Evolutionary conservation across 2,113 vertebrate genomes (phyloP), one percentile per base, ranked within the genome.

Genomic region (Haplotaxodon microlepis): DNA sequence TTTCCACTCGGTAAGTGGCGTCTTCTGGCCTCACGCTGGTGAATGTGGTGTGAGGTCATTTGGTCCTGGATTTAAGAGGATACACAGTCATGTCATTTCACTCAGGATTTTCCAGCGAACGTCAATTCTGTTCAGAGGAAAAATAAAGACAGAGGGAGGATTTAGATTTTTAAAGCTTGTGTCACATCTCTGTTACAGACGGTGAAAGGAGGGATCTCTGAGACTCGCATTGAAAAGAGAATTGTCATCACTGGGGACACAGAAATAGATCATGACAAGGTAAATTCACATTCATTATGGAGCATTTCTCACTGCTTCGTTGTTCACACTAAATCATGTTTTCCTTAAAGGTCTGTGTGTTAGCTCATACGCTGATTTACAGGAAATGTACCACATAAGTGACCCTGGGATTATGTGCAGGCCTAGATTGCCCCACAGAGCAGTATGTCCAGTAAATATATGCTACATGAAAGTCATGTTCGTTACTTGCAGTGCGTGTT

Each of bases 261-360:
- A 3, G 98, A 99, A 89, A 97, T 99, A 71, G 99, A 99, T 94
- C 99, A 99, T 1, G 98, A 99, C 94, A 98, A 99, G 98, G 99
- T 99, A 88, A 86, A 86, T 5, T n/a, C 17, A 11, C 11, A 76
- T 45, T 8, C 51, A 57, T 6, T 9, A 29, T 29, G 29, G 17
- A 59, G 34, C 21, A 3, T 69, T 11, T 50, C 40, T 84, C 27
- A 51, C 4, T 38, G 29, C 21, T 53, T 79, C 21, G 14, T 5
- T 84, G 2, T 42, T 87, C 11, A 29, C 13, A 14, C 9, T 57
- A 69, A 86, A 79, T 80, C 5, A 5, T 14, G 12, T 47, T 21
- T 84, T 81, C 29, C 56, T 76, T 34, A 81, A 31, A 81, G 79
- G 11, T 86, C n/a, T 69, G 7, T 16, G 71, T 50, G 45, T 78